These are phyloP conservation scores for Pogonognathellus flavescens DNA, from an alignment of 1,140 invertebrate species.

Conservation along the genomic window DNA sequence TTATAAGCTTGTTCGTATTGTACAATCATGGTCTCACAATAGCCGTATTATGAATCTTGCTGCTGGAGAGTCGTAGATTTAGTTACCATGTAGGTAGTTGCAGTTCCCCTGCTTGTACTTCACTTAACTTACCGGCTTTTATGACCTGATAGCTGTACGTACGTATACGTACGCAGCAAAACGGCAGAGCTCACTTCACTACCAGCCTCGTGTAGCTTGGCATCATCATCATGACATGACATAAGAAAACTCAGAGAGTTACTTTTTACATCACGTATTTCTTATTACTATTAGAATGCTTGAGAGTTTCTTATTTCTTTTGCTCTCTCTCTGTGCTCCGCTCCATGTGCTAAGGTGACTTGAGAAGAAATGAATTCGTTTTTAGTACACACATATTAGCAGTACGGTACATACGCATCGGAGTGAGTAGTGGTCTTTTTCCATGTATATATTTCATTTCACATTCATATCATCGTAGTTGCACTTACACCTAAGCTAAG, in stretches of 20 bases:
- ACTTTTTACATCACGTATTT: constrained; percentile 24
- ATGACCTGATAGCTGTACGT: constrained; percentile 34
- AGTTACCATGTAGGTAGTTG: background rate
- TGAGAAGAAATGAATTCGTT: constrained; percentile 16
- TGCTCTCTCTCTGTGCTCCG: background rate
- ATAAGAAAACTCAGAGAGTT: background rate
- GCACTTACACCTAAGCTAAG: constrained; percentile 17
- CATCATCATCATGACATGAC: constrained; percentile 18
- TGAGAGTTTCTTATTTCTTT: background rate
- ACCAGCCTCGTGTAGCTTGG: background rate
- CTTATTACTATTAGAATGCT: constrained; percentile 19
- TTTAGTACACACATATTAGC: background rate
- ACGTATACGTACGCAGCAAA: no score
- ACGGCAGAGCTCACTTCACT: background rate
- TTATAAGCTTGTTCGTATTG: no score
- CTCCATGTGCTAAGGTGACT: constrained; percentile 12
- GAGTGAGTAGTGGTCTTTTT: no score
- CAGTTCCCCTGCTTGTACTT: background rate
- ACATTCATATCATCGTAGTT: constrained; percentile 1
- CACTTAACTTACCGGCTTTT: constrained; percentile 40
- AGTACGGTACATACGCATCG: no score
- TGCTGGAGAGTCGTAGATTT: background rate
- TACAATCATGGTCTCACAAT: no score
- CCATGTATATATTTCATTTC: background rate
- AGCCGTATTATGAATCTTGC: no score